Base-by-base conservation (phyloP, 1,140 invertebrate genomes). In the Aphidius ervi region DNA sequence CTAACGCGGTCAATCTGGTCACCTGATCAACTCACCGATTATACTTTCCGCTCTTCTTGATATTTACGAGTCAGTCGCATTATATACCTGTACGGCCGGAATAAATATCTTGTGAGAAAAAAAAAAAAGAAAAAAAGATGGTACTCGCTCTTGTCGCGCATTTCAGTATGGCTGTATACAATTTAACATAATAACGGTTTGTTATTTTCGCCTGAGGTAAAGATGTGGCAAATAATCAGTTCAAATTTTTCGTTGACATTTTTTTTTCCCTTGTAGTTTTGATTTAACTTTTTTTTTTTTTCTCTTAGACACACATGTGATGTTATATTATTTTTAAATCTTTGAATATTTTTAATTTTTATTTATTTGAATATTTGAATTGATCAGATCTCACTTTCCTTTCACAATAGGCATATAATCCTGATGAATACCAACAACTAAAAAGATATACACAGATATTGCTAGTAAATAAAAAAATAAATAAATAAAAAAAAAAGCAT, bases 1-100 rank as follows among this genome's bases (percentile, higher is more conserved):
- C 60, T 62, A 62, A 52, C 60, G 55, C 55, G 60, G 37, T 47
- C 55, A 62, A 62, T 62, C 60, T 62, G 53, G 59, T 56, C 53
- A 42, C 54, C 45, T 54, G 54, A 62, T 62, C 60, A 55, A 48
- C n/a, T 46, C 53, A 23, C 46, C 49, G 59, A 61, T 61, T 61
- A 56, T 56, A 61, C 53, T 61, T 47, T 47, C 60, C 57, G 55
- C 54, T 61, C 60, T 58, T 47, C 52, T 57, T 53, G 59, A 61
- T 62, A 62, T 62, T 62, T 62, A 62, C 53, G 60, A 62, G 54
- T 47, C 56, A 47, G 54, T 53, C 40, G 53, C 53, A 40, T 20
- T 49, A 41, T 40, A 54, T 60, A 55, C 46, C 54, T 39, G 55
- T 47, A 61, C 55, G 48, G 47, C 58, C 50, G 39, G 46, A 10